Base-by-base conservation (phyloP, 2,797 vertebrate genomes). In the Pseudotriccus pelzelni region DNA sequence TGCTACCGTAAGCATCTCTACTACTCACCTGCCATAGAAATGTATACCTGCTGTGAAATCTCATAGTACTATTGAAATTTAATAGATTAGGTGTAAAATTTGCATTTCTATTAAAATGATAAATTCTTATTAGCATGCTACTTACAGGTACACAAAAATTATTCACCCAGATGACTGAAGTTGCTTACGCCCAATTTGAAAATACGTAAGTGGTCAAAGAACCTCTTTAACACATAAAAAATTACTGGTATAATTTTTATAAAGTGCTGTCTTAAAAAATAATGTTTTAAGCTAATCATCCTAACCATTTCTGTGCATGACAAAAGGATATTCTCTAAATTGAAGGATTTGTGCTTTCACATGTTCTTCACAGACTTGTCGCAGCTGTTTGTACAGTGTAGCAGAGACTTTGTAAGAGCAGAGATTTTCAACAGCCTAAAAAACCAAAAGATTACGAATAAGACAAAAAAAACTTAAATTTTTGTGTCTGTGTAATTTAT, bases 311-410 rank as follows among this genome's bases (percentile, higher is more conserved):
- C 50, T 27, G 15, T 63, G 32, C 56, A 91, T 3, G 7, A 69
- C 47, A 94, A 97, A 98, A 98, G 98, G 98, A 98, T 98, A 98
- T 98, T 98, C 98, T 97, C 98, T 97, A 56, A 98, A 98, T 1
- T 97, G 98, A 86, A 98, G 92, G 60, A 98, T 98, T 87, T 98
- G 98, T 83, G 98, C 97, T 91, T 98, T 98, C 87, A 98, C 98
- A 2, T 98, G 98, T 53, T 98, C 98, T 93, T 98, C 98, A 89
- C 98, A 98, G 91, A 97, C 98, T 96, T 98, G 98, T 64, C 98
- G 97, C 32, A 98, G 97, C 77, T 98, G 98, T 89, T 97, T 98
- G 96, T 98, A 98, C 32, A 98, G 97, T 2, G 96, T 98, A 41
- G 98, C 97, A 62, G 98, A 98, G 19, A 98, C 98, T 96, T 97